These are phyloP conservation scores for Sylvilagus floridanus DNA, from an alignment of 2,797 vertebrate genomes.

Conservation along the genomic window DNA sequence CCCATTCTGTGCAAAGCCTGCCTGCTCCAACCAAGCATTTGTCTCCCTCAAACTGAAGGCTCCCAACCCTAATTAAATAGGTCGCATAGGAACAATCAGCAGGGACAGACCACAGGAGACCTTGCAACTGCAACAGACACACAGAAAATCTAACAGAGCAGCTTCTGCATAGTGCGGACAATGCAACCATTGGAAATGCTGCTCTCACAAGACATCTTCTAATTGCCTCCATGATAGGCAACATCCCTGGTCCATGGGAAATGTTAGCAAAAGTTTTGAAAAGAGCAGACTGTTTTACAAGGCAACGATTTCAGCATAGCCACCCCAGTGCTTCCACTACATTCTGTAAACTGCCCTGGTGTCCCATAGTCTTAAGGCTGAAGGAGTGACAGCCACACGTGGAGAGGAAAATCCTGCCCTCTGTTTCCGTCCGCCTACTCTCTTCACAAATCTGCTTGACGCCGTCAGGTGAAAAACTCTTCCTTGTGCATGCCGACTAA, in stretches of 20 bases:
- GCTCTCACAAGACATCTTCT: conserved; percentile 78
- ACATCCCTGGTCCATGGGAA: conserved; percentile 39
- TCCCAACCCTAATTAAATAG: conserved; percentile 43
- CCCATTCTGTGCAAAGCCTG: background rate
- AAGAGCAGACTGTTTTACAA: conserved; percentile 70
- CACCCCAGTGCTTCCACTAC: background rate
- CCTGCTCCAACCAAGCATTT: background rate
- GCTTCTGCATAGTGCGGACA: conserved; percentile 57
- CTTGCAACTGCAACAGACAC: conserved; percentile 73
- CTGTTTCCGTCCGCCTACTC: background rate
- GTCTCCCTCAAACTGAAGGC: conserved; percentile 47
- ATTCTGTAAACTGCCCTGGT: background rate
- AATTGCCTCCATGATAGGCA: conserved; percentile 67
- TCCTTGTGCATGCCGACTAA: background rate
- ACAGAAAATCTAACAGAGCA: conserved; percentile 69
- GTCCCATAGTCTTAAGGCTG: background rate
- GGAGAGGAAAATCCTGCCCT: conserved; percentile 1
- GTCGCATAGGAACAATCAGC: conserved; percentile 62
- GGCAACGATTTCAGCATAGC: background rate
- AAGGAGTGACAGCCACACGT: background rate
- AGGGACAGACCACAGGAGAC: conserved; percentile 48
- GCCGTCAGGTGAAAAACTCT: background rate
- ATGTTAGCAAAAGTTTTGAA: conserved; percentile 56
- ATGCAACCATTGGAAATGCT: conserved; percentile 34
- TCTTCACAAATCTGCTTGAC: background rate